Base-by-base conservation (phyloP, 2,888 invertebrate species). In the Anthrax anthrax region DNA sequence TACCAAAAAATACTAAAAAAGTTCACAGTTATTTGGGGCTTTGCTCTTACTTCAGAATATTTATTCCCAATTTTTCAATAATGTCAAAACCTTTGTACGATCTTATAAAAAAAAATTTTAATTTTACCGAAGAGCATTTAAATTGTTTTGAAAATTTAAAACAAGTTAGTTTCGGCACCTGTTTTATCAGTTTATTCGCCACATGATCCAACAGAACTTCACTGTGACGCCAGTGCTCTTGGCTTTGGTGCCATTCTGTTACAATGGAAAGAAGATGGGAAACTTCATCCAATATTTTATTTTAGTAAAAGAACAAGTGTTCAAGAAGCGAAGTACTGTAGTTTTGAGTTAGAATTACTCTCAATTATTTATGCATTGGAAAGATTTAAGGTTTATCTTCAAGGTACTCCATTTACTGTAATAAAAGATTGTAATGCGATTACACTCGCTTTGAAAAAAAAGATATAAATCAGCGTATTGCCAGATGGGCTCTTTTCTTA, bases 371-470 rank as follows among this genome's bases (percentile, higher is more conserved):
- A 57, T 49, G 49, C 60, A 0, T 23, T 58, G 9, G 42, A 54
- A 37, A 47, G 55, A 38, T 58, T 58, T 42, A 47, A 54, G 8
- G 47, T 54, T 14, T 59, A 58, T 50, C 43, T 60, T 12, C 37
- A 52, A 1, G 55, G 57, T 3, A 49, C 50, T 14, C 36, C 41
- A 17, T 56, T 57, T 45, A 57, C 52, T 48, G 54, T 57, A n/a
- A 45, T 57, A 9, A 57, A 39, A 13, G 63, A 63, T 45, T 65
- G 62, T 47, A 51, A 56, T 2, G 58, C 60, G 2, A 51, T 23
- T 6, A 23, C 23, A 23, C 23, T 23, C 8, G 23, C 23, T 23
- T 23, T 23, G 2, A n/a, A n/a, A 55, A 17, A 51, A 48, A 18
- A 52, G 53, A 47, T 51, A 52, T 49, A 43, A 50, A n/a, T 46